phyloP scores from a whole-genome alignment of 2,888 invertebrate species.

The Xanthia icteritia region DNA sequence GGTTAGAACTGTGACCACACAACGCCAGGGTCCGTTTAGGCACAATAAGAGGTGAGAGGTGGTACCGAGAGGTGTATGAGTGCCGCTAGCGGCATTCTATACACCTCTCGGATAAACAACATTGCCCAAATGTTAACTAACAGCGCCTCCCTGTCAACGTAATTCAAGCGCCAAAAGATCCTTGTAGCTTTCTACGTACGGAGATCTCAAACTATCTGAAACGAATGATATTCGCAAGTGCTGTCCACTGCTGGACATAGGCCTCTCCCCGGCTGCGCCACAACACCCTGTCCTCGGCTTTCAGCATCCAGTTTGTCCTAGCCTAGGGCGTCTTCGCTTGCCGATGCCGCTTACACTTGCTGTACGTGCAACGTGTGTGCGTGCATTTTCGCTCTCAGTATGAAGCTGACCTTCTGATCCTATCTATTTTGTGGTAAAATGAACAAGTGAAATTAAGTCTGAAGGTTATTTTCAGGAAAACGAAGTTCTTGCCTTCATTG shows the following conservation, averaged over 20 bases:
- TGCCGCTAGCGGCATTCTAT: too few relatives aligned
- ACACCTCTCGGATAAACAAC: too few relatives aligned
- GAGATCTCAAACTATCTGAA: background rate
- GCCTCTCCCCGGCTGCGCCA: too few relatives aligned
- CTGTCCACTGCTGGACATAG: too few relatives aligned
- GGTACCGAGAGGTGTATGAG: too few relatives aligned
- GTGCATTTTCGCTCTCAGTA: background rate
- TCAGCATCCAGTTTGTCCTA: too few relatives aligned
- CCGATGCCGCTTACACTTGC: too few relatives aligned
- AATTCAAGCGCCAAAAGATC: background rate
- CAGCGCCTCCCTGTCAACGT: background rate
- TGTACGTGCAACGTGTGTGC: background rate
- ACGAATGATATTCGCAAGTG: background rate
- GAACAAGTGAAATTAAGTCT: slow-evolving; percentile 52
- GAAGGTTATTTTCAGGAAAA: slow-evolving; percentile 50
- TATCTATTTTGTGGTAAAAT: slow-evolving; percentile 11
- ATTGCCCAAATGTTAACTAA: background rate
- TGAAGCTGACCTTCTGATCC: background rate
- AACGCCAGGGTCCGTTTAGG: too few relatives aligned
- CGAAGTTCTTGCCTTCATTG: slow-evolving; percentile 50
- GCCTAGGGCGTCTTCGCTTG: too few relatives aligned
- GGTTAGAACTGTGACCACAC: too few relatives aligned
- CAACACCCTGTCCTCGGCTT: too few relatives aligned
- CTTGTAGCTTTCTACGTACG: background rate
- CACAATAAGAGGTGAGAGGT: too few relatives aligned